phyloP scores from a whole-genome alignment of 2,113 vertebrate species.

The Oreotrochilus melanogaster region DNA sequence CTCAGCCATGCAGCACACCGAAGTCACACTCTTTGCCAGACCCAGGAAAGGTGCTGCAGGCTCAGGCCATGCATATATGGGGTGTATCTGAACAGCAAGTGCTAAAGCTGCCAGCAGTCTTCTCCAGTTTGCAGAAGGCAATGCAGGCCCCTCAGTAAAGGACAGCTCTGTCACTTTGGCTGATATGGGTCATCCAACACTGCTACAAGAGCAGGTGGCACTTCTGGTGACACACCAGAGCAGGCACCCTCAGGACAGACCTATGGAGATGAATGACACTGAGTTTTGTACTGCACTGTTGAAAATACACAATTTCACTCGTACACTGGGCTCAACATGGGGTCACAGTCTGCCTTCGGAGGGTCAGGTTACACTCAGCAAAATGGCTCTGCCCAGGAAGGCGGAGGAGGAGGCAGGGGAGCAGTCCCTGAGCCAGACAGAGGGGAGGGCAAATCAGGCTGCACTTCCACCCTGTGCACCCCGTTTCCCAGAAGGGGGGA shows the following conservation, averaged over 20 bases:
- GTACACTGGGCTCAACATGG: accelerated
- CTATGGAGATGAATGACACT: not conserved
- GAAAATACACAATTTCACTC: accelerated
- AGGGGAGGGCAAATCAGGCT: not conserved
- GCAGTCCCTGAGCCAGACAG: not conserved
- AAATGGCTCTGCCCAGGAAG: not conserved
- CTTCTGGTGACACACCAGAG: not conserved
- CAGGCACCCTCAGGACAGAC: not conserved
- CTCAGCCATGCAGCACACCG: not conserved
- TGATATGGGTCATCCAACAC: accelerated
- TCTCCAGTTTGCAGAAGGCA: not conserved
- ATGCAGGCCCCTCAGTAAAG: not conserved
- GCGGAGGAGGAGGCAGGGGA: not conserved
- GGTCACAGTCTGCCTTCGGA: not conserved
- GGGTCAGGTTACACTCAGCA: not conserved
- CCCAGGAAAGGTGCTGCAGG: not conserved
- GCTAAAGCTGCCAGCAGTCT: not conserved
- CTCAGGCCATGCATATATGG: not conserved
- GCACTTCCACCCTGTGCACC: not conserved
- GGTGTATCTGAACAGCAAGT: not conserved
- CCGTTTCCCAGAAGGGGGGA: not conserved
- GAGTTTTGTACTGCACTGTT: not conserved
- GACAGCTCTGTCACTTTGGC: not conserved
- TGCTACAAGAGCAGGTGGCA: not conserved
- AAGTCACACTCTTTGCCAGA: not conserved